Evolutionary conservation across 2,888 invertebrate genomes (phyloP), one percentile per base, ranked within the genome.

Genomic region (Lepidonotus clava): DNA sequence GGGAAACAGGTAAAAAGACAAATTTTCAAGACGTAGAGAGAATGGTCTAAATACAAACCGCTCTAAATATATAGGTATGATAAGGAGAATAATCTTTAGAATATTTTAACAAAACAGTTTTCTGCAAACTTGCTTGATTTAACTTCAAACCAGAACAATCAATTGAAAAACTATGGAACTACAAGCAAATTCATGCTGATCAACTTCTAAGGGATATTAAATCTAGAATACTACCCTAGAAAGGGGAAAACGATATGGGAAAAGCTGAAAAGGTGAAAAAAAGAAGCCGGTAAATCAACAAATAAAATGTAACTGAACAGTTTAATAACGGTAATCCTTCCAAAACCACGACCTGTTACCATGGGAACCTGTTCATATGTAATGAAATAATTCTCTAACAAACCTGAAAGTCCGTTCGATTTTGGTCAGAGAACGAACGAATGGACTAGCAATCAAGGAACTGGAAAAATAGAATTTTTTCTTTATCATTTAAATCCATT

Each of bases 331-430:
- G 46, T 11, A 46, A 11, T 18, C 46, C 46, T 46, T 18, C 46
- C 46, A 18, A 46, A 46, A n/a, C n/a, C n/a, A n/a, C n/a, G n/a
- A n/a, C n/a, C n/a, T n/a, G n/a, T n/a, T n/a, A n/a, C n/a, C n/a
- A n/a, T n/a, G n/a, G n/a, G n/a, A n/a, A n/a, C n/a, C n/a, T n/a
- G n/a, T n/a, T n/a, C n/a, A n/a, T n/a, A n/a, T n/a, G n/a, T 46
- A 6, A 46, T 6, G 18, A 46, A 46, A 46, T 18, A 11, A 56
- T 56, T 56, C 5, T 28, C 28, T n/a, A 34, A 76, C 76, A 76
- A 76, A 76, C 76, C 76, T 76, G 76, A 76, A 76, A 40, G 76
- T 76, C n/a, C 76, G 76, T 34, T 76, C 76, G 38, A 76, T 76
- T 76, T 40, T 76, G 40, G 34, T 76, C 40, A 76, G 24, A 4